Base-by-base conservation (phyloP, 1,140 invertebrate species). In the Trachymyrmex cornetzi region DNA sequence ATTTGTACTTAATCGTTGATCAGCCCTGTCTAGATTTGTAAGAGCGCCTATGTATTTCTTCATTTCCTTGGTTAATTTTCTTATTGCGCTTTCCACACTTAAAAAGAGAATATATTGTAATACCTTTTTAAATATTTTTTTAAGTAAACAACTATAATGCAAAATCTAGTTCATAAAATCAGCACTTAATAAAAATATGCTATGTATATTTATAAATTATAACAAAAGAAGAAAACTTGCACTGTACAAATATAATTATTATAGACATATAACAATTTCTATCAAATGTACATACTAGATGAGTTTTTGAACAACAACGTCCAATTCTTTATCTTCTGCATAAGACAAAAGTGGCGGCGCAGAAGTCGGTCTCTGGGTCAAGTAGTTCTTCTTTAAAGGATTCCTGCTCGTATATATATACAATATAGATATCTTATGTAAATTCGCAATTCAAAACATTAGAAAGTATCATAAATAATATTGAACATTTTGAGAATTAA, bases 21-120 rank as follows among this genome's bases (percentile, higher is more conserved):
- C 95, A 2, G 93, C 92, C 77, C 90, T 85, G 77, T 94, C 93
- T 24, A 95, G 85, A 74, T 88, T 91, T 55, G 86, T 30, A 22
- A 95, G 91, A 72, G 93, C 82, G 53, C 92, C 91, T 59, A 92
- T 84, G 86, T 95, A 95, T 30, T 93, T 94, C 69, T 95, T 95
- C 86, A 94, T 93, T 77, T 95, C 94, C 87, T 95, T 95, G 0
- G 91, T 94, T 50, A 95, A 89, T 82, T 90, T 93, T 74, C 93
- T 94, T 57, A 94, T 93, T 14, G 92, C 92, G 19, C 92, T 93
- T 79, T 95, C 94, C 59, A 94, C 89, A 75, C 95, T 95, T 77
- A 0, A 30, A 80, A 66, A 48, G 84, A 87, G 55, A 86, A 44
- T 66, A n/a, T 67, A 85, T 66, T 75, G 19, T 81, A 64, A 59